A percentile compares a stretch with the other conserved stretches of the same genome.
These are phyloP conservation scores for Umimayanthus kanabou DNA, from an alignment of 92 coral and sea anemone species.

Conservation along the genomic window DNA sequence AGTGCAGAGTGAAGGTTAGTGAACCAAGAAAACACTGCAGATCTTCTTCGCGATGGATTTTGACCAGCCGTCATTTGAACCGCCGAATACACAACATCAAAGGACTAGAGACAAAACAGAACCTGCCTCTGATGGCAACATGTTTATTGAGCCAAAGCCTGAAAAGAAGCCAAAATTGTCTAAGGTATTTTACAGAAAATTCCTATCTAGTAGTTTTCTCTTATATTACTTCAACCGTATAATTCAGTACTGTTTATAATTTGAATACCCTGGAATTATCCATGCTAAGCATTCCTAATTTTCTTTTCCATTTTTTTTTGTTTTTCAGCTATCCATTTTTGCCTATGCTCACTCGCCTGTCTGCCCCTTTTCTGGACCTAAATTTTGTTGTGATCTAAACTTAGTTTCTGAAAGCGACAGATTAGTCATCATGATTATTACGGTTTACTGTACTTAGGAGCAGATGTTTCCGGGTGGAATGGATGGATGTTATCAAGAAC, in stretches of 20 bases:
- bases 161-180: slow-evolving; percentile 31
- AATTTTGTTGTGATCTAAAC: neutral
- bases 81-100: slow-evolving; percentile 9
- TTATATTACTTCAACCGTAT: neutral
- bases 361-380: neutral
- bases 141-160: slow-evolving; percentile 28
- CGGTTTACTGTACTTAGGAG: neutral
- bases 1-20: no score
- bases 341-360: neutral
- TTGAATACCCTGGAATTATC: neutral
- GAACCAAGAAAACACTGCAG: neutral
- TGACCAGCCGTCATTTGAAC: slow-evolving; percentile 28
- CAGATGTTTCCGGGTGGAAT: slow-evolving; percentile 32
- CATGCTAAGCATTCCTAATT: neutral
- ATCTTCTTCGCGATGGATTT: slow-evolving; percentile 18
- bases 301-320: no score
- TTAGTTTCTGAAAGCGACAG: neutral
- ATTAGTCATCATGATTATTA: neutral
- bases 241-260: no score
- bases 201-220: neutral
- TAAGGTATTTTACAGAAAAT: neutral
- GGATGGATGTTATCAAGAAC: neutral
- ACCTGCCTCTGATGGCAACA: neutral
- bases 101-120: slow-evolving; percentile 28
- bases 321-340: neutral